Evolutionary conservation across 2,113 vertebrate species (phyloP).

Genomic region (Furnarius figulus): DNA sequence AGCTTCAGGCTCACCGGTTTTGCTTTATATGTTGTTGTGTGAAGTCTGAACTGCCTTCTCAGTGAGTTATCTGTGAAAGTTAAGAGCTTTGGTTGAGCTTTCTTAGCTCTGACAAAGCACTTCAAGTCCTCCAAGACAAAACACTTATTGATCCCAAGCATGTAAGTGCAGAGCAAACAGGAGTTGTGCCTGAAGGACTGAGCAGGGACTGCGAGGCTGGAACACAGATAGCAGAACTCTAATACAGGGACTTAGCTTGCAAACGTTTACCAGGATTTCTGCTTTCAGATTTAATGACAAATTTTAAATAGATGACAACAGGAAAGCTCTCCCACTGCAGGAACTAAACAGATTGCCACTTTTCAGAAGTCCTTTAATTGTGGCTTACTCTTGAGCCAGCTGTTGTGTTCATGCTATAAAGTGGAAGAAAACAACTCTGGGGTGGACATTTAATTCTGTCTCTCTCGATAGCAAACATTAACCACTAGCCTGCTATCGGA

Average conservation of each 20-base stretch:
- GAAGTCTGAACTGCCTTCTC: neutral
- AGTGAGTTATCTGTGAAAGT: neutral
- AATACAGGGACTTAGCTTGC: neutral
- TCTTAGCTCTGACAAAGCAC: neutral
- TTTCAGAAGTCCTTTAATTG: conserved; percentile 35
- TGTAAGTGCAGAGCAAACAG: neutral
- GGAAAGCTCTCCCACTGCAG: neutral
- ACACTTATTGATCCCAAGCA: neutral
- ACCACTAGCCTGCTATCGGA: conserved; percentile 83
- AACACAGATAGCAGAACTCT: neutral
- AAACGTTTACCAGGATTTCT: neutral
- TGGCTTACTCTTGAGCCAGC: conserved; percentile 55
- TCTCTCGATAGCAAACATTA: conserved; percentile 56
- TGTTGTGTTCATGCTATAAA: conserved; percentile 71
- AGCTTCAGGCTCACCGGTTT: neutral
- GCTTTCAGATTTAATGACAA: neutral
- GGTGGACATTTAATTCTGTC: conserved; percentile 66
- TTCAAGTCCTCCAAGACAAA: neutral
- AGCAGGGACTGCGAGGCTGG: neutral
- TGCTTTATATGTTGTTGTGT: neutral
- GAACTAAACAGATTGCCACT: neutral
- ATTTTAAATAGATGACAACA: conserved; percentile 1
- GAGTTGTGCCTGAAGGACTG: neutral
- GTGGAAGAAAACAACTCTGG: conserved; percentile 59
- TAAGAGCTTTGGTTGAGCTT: neutral